phyloP scores from a whole-genome alignment of 2,113 vertebrate species.

The Nicator chloris region DNA sequence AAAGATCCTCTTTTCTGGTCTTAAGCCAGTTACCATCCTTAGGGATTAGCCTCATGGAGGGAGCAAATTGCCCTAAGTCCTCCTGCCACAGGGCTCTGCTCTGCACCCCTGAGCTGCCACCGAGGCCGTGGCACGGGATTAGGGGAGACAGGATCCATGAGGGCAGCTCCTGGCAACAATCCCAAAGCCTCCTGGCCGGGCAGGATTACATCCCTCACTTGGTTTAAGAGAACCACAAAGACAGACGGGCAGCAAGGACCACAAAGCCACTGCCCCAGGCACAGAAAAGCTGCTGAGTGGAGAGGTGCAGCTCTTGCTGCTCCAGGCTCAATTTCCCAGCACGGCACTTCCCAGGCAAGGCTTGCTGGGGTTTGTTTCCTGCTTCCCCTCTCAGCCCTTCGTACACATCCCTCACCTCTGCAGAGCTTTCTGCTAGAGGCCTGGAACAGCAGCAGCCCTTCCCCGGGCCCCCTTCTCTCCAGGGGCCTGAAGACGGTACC shows the following conservation, averaged over 20 bases:
- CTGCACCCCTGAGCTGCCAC: neutral
- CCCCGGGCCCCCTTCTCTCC: neutral
- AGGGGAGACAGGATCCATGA: neutral
- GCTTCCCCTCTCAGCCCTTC: neutral
- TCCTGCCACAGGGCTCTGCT: neutral
- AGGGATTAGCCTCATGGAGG: neutral
- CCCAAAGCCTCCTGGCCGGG: neutral
- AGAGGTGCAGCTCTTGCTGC: neutral
- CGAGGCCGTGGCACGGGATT: fast-evolving
- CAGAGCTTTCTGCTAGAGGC: neutral
- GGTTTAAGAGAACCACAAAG: neutral
- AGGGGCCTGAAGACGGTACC: no score
- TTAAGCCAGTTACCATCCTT: neutral
- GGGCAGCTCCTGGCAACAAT: neutral
- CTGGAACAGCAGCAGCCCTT: neutral
- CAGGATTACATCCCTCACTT: neutral
- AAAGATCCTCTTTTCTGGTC: neutral
- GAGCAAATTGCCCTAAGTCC: neutral
- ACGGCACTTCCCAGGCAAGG: neutral
- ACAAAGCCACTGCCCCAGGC: neutral
- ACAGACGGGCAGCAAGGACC: neutral
- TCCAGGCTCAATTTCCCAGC: neutral
- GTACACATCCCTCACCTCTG: neutral
- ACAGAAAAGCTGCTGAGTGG: neutral
- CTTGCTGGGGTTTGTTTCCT: neutral